Base-by-base conservation (phyloP, 2,888 invertebrate species). In the Eilema griseolum region DNA sequence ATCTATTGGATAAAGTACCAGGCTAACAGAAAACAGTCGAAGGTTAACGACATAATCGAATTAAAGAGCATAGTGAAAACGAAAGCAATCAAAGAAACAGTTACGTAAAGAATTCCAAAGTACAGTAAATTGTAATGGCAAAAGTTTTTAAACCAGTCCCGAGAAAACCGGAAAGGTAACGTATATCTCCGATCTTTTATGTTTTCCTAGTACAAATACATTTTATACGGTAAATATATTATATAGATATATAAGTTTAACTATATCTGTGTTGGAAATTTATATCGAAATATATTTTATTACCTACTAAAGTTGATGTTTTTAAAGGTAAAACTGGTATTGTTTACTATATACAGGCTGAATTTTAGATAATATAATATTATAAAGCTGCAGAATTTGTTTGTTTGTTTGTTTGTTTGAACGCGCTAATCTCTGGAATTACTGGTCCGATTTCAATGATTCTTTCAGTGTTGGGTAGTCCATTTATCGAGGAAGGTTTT, bases 111-210 rank as follows among this genome's bases (percentile, higher is more conserved):
- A 71, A 67, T 72, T 61, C n/a, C 41, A 24, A 73, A 74, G 62
- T 65, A 61, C 59, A 64, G 59, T 69, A 71, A 63, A 69, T 31
- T 37, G 24, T 71, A 69, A 72, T 63, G 66, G 69, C 28, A 70
- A 70, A 80, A 78, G 61, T 80, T 78, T 70, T 33, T 66, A 66
- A 71, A 66, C 56, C 57, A 28, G 69, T 75, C 28, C 62, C 24
- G 46, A 26, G 28, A 46, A 70, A 31, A 62, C 46, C 23, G 3
- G 23, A 24, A 68, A 41, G n/a, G 52, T 4, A 66, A 52, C 66
- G 59, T 33, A 37, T 66, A 64, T 63, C 56, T 73, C 71, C n/a
- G 37, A 2, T 52, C 56, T 61, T 66, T 72, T 57, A 72, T 69
- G 66, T 52, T 64, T 69, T 46, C 64, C 61, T 71, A 52, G 52